A percentile compares a stretch with the other conserved stretches of the same genome.
These are phyloP conservation scores for Myotis brandtii DNA, from an alignment of 2,113 vertebrate species.

Conservation along the genomic window DNA sequence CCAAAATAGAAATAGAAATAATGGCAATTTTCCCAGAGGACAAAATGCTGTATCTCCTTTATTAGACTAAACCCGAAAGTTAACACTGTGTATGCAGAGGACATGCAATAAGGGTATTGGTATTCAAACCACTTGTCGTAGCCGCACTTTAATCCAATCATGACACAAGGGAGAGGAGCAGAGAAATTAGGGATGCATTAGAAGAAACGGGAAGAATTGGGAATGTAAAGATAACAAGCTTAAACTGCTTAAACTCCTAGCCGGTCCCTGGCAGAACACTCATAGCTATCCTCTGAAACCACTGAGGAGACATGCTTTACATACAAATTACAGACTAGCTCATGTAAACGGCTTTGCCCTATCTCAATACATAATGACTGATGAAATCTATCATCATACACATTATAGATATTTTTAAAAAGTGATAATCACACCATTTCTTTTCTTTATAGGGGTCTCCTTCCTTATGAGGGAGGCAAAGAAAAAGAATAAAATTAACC, in stretches of 20 bases:
- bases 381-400: not conserved
- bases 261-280: not conserved
- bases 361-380: not conserved
- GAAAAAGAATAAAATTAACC: not conserved
- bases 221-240: constrained; percentile 4
- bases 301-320: not conserved
- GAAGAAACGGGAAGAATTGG: constrained; percentile 15
- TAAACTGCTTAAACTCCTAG: constrained; percentile 38
- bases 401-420: not conserved
- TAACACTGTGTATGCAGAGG: constrained; percentile 15
- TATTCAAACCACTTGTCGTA: constrained; percentile 7
- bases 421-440: not conserved
- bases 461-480: not conserved
- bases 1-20: constrained; percentile 71
- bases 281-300: not conserved
- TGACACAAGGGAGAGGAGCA: not conserved
- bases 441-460: not conserved
- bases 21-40: constrained; percentile 68
- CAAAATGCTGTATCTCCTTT: constrained; percentile 41
- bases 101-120: not conserved
- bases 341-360: not conserved
- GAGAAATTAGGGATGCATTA: constrained; percentile 46
- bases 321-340: not conserved
- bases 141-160: constrained; percentile 23
- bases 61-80: constrained; percentile 30